A percentile compares a stretch with the other conserved stretches of the same genome.
phyloP scores from a whole-genome alignment of 1,140 invertebrate species.

The Drosophila saltans region DNA sequence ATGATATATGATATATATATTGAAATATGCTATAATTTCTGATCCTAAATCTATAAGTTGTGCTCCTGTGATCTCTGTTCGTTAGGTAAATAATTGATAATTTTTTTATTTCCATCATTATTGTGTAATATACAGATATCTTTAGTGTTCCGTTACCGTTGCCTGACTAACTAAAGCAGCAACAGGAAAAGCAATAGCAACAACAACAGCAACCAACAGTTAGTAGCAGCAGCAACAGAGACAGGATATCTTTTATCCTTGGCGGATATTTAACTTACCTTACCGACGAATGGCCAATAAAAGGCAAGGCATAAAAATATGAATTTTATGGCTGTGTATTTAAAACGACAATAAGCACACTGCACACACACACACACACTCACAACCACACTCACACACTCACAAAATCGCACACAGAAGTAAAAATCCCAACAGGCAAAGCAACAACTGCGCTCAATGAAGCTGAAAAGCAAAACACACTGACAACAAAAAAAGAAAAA shows the following conservation, averaged over 20 bases:
- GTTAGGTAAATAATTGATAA: no score
- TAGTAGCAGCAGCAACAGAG: background rate
- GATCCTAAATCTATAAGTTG: no score
- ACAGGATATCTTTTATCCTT: slow-evolving; percentile 31
- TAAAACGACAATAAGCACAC: slow-evolving; percentile 72
- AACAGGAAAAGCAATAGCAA: background rate
- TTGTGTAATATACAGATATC: background rate
- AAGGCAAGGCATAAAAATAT: slow-evolving; percentile 74
- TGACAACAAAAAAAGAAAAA: slow-evolving; percentile 6
- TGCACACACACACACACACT: slow-evolving; percentile 29
- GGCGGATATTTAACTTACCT: slow-evolving; percentile 13
- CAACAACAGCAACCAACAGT: slow-evolving; percentile 2
- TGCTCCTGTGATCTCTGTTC: no score
- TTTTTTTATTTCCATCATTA: no score
- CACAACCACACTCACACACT: background rate
- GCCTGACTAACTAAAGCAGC: background rate
- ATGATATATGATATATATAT: no score
- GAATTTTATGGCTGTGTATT: slow-evolving; percentile 77
- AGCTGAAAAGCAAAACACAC: slow-evolving; percentile 64
- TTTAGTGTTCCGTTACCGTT: background rate
- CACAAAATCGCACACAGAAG: slow-evolving; percentile 30
- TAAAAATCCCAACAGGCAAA: slow-evolving; percentile 27
- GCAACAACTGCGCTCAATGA: slow-evolving; percentile 75
- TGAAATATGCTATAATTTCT: no score
- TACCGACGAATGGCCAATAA: slow-evolving; percentile 67